These are phyloP conservation scores for Boloria selene DNA, from an alignment of 2,888 invertebrate species.

Conservation along the genomic window DNA sequence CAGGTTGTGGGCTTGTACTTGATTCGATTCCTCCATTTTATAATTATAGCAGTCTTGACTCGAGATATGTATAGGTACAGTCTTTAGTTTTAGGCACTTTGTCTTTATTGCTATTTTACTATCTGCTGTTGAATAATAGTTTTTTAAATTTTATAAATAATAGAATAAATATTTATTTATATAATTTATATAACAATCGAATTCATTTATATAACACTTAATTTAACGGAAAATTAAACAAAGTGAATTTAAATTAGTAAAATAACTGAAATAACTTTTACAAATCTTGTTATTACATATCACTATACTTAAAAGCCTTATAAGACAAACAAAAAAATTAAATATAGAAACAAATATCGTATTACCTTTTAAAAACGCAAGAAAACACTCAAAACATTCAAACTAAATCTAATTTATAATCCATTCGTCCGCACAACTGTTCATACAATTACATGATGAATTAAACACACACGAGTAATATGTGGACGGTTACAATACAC, in stretches of 20 bases:
- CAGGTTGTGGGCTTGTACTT: conserved; percentile 70
- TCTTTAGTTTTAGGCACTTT: not conserved
- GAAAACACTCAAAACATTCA: not conserved
- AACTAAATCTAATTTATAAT: not conserved
- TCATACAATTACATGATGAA: conserved; percentile 29
- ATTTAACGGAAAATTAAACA: too few relatives aligned
- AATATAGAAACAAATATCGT: too few relatives aligned
- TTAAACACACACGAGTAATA: conserved; percentile 23
- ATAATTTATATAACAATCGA: too few relatives aligned
- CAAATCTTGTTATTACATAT: too few relatives aligned
- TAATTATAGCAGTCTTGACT: not conserved
- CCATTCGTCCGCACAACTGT: not conserved
- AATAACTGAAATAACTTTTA: too few relatives aligned
- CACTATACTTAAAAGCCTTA: too few relatives aligned
- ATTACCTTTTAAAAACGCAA: not conserved
- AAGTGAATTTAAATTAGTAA: too few relatives aligned
- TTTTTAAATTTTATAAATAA: too few relatives aligned
- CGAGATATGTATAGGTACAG: not conserved
- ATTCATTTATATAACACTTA: too few relatives aligned
- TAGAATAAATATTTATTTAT: too few relatives aligned
- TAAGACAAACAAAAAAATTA: too few relatives aligned
- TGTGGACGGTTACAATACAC: conserved; percentile 20
- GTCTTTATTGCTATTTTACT: not conserved
- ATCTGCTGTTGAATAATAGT: too few relatives aligned
- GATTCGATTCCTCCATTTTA: conserved; percentile 59